phyloP scores from a whole-genome alignment of 1,140 invertebrate genomes.

The Harpegnathos saltator region DNA sequence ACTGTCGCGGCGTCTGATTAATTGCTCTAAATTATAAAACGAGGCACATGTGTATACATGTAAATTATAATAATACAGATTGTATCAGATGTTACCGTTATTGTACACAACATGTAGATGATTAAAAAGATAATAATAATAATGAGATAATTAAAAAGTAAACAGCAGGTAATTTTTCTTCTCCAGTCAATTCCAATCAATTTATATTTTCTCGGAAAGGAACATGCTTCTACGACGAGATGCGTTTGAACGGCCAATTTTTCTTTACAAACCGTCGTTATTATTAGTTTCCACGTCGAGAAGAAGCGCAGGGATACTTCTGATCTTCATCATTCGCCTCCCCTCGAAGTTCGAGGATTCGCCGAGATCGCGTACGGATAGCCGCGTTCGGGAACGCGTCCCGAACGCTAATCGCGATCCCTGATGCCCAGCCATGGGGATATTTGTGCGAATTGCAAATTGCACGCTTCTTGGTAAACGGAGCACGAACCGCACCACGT shows the following conservation, averaged over 20 bases:
- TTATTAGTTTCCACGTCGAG: not conserved
- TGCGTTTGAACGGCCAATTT: no score
- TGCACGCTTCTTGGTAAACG: not conserved
- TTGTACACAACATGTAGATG: no score
- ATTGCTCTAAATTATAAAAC: not conserved
- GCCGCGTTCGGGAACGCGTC: not conserved
- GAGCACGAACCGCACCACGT: not conserved
- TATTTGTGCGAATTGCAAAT: conserved; percentile 11
- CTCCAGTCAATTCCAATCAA: no score
- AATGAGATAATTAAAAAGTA: no score
- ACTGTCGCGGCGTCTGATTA: not conserved
- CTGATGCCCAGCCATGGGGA: not conserved
- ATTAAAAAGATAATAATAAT: no score
- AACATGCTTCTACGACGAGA: no score
- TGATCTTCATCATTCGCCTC: not conserved
- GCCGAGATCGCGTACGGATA: conserved; percentile 4
- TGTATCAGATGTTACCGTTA: no score
- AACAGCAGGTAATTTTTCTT: no score
- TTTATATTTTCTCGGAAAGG: no score
- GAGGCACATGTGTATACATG: not conserved
- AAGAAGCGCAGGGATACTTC: not conserved
- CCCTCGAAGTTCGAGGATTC: not conserved
- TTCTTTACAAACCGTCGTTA: not conserved
- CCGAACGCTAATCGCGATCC: not conserved
- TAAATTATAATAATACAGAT: not conserved